Conservation (phyloP, 2,797 vertebrate genomes). For the Apogon hyalosoma region DNA sequence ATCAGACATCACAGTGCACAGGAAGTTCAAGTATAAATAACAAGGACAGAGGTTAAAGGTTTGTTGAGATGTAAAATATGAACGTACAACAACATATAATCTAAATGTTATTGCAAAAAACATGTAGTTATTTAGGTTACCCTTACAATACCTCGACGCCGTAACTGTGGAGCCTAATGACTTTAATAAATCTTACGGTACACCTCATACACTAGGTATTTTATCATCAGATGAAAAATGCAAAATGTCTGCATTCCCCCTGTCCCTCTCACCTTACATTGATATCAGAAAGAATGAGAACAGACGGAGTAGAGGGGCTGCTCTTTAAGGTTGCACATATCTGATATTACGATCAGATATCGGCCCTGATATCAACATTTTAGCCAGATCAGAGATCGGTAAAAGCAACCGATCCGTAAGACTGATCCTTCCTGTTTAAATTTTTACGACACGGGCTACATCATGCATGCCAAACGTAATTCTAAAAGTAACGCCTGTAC, state of each 20-base stretch:
- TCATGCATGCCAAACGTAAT: too few relatives aligned
- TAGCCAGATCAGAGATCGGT: too few relatives aligned
- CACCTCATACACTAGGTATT: conserved; percentile 20
- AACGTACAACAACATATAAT: not conserved
- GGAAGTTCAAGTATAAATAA: conserved; percentile 32
- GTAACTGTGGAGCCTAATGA: conserved; percentile 11
- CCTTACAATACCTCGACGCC: conserved; percentile 2
- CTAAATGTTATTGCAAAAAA: conserved; percentile 5
- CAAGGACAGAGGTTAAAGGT: conserved; percentile 20
- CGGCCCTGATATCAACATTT: too few relatives aligned
- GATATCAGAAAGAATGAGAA: conserved; percentile 14
- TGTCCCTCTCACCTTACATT: conserved; percentile 22
- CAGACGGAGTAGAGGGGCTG: conserved; percentile 35
- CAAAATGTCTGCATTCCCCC: not conserved
- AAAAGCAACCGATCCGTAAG: too few relatives aligned
- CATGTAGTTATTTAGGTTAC: not conserved
- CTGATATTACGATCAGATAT: too few relatives aligned
- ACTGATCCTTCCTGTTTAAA: too few relatives aligned
- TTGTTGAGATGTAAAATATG: conserved; percentile 9
- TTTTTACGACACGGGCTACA: too few relatives aligned
- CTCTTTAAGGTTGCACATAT: too few relatives aligned
- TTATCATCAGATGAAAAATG: conserved; percentile 29
- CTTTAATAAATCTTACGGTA: conserved; percentile 32
- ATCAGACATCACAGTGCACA: conserved; percentile 19
- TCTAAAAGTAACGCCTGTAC: too few relatives aligned